Percentiles rank a stretch among this genome's conserved stretches.
Conservation (phyloP, 1,140 invertebrate genomes). For the Reticulitermes speratus region DNA sequence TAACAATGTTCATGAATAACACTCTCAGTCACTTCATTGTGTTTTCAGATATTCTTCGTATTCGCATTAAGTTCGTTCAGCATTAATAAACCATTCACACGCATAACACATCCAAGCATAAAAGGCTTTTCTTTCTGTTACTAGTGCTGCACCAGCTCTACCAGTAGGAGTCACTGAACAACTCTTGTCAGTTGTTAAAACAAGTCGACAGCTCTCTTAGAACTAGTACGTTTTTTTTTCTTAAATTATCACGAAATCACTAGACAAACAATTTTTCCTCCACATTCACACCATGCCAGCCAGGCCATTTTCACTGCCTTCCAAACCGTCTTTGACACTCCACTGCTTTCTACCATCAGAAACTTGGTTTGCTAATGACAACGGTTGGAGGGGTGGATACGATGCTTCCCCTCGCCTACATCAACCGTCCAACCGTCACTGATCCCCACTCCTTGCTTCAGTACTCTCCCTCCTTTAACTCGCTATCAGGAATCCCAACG, state of each 20-base stretch:
- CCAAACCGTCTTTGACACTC: not conserved
- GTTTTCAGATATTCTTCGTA: no score
- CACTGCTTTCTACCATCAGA: not conserved
- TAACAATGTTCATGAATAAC: no score
- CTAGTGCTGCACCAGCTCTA: no score
- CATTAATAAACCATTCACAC: no score
- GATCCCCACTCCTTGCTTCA: not conserved
- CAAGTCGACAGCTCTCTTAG: not conserved
- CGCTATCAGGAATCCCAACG: not conserved
- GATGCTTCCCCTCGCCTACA: not conserved
- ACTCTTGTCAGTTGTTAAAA: not conserved
- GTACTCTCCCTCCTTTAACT: not conserved
- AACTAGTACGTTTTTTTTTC: not conserved
- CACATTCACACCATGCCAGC: not conserved
- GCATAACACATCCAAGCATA: no score
- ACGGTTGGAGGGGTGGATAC: not conserved
- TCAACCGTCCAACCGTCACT: not conserved
- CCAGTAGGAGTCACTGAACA: no score
- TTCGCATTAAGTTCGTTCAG: no score
- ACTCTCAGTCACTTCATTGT: no score
- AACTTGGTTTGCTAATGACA: not conserved
- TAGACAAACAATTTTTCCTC: not conserved
- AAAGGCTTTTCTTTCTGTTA: no score
- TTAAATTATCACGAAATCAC: not conserved
- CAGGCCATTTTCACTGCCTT: not conserved